Percentiles rank a stretch among this genome's conserved stretches.
Conservation (phyloP, 2,888 invertebrate species). For the Pediacus dermestoides region DNA sequence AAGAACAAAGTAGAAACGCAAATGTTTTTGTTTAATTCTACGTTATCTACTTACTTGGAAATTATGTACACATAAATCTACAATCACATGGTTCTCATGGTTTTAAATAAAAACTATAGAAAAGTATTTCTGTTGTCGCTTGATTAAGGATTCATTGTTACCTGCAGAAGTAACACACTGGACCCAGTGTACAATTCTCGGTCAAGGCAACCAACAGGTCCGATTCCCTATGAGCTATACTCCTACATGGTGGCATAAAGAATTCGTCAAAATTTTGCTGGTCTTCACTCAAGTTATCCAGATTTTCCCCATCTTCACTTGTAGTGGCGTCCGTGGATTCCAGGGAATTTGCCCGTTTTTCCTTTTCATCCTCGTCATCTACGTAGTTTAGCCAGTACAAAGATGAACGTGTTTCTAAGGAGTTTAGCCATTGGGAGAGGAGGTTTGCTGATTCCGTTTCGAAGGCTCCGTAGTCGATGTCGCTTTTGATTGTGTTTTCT, state of each 20-base stretch:
- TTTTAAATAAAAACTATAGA: constrained; percentile 20
- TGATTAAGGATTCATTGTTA: constrained; percentile 27
- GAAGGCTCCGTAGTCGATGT: constrained; percentile 26
- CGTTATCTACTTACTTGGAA: too few species aligned
- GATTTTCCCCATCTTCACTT: constrained; percentile 31
- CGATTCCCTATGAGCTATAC: constrained; percentile 49
- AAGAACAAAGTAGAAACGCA: too few species aligned
- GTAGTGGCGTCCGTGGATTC: constrained; percentile 36
- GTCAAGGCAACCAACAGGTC: constrained; percentile 47
- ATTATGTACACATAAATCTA: too few species aligned
- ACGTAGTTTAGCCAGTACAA: constrained; percentile 45
- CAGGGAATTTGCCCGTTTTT: constrained; percentile 35
- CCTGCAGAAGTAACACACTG: constrained; percentile 52
- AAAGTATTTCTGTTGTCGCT: constrained; percentile 16
- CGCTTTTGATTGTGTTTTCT: constrained; percentile 25
- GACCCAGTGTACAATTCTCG: constrained; percentile 48
- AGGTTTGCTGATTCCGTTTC: constrained; percentile 27
- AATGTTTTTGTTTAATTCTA: too few species aligned
- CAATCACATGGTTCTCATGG: constrained; percentile 22
- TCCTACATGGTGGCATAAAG: constrained; percentile 40
- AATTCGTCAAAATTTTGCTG: constrained; percentile 24
- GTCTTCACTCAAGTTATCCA: constrained; percentile 13
- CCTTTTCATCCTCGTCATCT: constrained; percentile 27
- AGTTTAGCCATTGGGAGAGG: constrained; percentile 44
- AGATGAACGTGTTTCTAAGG: constrained; percentile 44